A percentile compares a stretch with the other conserved stretches of the same genome.
Evolutionary conservation across 2,113 vertebrate genomes (phyloP).

Genomic region (Xerus inauris): DNA sequence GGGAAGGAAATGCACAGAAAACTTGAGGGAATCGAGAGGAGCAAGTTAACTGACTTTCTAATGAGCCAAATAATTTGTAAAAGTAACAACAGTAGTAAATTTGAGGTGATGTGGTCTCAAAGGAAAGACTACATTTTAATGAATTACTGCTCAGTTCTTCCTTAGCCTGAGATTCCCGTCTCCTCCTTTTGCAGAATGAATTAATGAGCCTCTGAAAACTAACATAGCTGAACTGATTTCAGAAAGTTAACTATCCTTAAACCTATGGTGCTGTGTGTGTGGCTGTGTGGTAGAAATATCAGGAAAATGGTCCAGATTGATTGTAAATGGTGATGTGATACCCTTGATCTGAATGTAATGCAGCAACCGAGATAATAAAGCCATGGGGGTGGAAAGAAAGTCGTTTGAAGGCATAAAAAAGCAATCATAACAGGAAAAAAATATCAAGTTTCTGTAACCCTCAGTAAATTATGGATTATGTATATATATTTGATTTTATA

Average conservation of each 20-base stretch:
- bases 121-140: conserved; percentile 51
- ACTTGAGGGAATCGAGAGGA: conserved; percentile 30
- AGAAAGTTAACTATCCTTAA: conserved; percentile 23
- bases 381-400: neutral
- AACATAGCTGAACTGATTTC: conserved; percentile 45
- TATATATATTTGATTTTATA: conserved; percentile 48
- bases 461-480: conserved; percentile 41
- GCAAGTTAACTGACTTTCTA: conserved; percentile 60
- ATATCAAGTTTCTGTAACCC: neutral
- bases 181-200: conserved; percentile 27
- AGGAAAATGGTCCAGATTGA: neutral
- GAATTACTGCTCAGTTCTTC: conserved; percentile 31
- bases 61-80: conserved; percentile 71
- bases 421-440: neutral
- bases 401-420: neutral
- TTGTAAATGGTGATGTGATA: neutral
- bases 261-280: neutral
- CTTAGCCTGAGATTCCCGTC: neutral
- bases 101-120: conserved; percentile 41
- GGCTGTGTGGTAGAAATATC: neutral
- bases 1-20: conserved; percentile 38
- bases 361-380: neutral
- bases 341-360: neutral
- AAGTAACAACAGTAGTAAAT: conserved; percentile 58
- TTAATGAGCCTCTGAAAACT: conserved; percentile 55